Evolutionary conservation across 2,797 vertebrate species (phyloP).

Genomic region (Huso huso): DNA sequence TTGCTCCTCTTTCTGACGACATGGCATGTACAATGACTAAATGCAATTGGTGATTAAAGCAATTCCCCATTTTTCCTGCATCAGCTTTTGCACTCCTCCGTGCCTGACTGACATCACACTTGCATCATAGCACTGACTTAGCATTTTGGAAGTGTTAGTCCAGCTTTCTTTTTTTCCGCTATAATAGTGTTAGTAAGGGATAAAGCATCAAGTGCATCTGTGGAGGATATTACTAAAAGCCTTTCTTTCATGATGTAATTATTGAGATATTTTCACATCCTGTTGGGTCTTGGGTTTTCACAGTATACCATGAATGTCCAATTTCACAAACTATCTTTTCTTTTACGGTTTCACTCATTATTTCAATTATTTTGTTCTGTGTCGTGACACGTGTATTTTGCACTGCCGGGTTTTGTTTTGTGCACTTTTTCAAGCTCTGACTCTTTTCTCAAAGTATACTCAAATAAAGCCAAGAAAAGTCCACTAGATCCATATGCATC

Average conservation of each 20-base stretch:
- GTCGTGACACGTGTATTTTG: constrained; percentile 2
- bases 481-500: background rate
- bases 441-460: constrained; percentile 4
- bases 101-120: constrained; percentile 9
- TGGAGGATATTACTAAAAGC: background rate
- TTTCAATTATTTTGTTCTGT: constrained; percentile 6
- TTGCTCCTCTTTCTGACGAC: background rate
- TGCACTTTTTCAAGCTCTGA: background rate
- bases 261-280: constrained; percentile 12
- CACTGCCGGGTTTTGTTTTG: constrained; percentile 1
- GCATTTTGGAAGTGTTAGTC: background rate
- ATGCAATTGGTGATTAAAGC: constrained; percentile 6
- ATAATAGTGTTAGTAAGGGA: constrained; percentile 9
- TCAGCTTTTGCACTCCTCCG: constrained; percentile 8
- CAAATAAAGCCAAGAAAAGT: constrained; percentile 2
- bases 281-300: constrained; percentile 5
- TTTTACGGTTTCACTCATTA: constrained; percentile 1
- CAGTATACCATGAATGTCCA: background rate
- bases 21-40: constrained; percentile 4
- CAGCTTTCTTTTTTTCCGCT: constrained; percentile 2
- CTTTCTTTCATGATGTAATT: background rate
- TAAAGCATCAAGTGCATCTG: background rate
- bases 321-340: constrained; percentile 1
- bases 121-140: constrained; percentile 8
- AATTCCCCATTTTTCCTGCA: constrained; percentile 3